Conservation (phyloP, 2,888 invertebrate genomes). For the Diabrotica balteata region DNA sequence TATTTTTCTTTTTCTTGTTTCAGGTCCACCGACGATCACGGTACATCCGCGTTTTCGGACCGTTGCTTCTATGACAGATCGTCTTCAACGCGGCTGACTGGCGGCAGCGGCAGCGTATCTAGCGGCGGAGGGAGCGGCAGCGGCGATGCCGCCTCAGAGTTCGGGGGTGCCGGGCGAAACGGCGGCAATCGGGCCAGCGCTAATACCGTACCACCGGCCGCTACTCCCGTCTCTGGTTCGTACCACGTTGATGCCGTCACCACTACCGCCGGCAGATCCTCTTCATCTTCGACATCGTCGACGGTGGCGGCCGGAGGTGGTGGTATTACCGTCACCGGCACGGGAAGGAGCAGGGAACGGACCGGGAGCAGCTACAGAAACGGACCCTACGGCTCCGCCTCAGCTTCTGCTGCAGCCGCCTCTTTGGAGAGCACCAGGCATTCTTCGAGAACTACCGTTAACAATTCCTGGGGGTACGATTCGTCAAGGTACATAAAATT, state of each 20-base stretch:
- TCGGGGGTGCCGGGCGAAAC: slow-evolving; percentile 17
- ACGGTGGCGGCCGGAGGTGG: slow-evolving; percentile 23
- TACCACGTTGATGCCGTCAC: slow-evolving; percentile 23
- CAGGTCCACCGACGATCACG: slow-evolving; percentile 65
- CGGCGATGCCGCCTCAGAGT: slow-evolving; percentile 7
- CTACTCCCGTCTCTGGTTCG: slow-evolving; percentile 25
- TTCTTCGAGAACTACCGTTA: slow-evolving; percentile 35
- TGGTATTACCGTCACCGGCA: slow-evolving; percentile 14
- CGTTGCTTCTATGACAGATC: slow-evolving; percentile 65
- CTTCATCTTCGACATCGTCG: slow-evolving; percentile 15
- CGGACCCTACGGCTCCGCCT: slow-evolving; percentile 41
- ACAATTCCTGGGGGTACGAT: slow-evolving; percentile 35
- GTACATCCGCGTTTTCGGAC: slow-evolving; percentile 54
- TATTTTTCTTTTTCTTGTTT: slow-evolving; percentile 7
- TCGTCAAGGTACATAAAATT: slow-evolving; percentile 56
- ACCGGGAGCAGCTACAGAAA: slow-evolving; percentile 39
- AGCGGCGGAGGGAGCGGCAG: slow-evolving; percentile 13
- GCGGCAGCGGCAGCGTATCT: slow-evolving; percentile 15
- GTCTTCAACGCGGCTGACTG: slow-evolving; percentile 32
- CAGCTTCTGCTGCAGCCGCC: slow-evolving; percentile 16
- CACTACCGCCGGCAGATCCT: slow-evolving; percentile 10
- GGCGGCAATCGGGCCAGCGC: slow-evolving; percentile 5
- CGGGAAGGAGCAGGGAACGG: slow-evolving; percentile 39
- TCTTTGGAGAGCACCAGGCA: slow-evolving; percentile 24
- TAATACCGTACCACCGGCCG: slow-evolving; percentile 22